Evolutionary conservation across 2,888 invertebrate species (phyloP).

Genomic region (Exephanes ischioxanthus): DNA sequence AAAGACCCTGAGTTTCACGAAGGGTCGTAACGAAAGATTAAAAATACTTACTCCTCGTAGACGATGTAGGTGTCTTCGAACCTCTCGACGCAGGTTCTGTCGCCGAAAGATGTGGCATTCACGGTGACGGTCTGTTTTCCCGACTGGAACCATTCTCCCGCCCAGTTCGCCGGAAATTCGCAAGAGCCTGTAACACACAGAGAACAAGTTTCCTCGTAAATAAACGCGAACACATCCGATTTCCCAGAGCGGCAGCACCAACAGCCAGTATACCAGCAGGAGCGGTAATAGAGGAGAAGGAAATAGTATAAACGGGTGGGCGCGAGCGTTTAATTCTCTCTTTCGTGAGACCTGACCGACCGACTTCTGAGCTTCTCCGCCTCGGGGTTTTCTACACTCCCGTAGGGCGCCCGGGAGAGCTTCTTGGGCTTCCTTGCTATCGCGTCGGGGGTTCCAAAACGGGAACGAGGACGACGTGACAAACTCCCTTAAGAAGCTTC

Average conservation of each 20-base stretch:
- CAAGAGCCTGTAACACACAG: slow-evolving; percentile 88
- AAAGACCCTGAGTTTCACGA: neutral
- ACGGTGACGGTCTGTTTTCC: slow-evolving; percentile 86
- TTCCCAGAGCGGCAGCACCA: neutral
- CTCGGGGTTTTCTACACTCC: neutral
- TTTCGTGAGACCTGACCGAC: slow-evolving; percentile 36
- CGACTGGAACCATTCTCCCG: slow-evolving; percentile 91
- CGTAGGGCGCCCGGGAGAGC: slow-evolving; percentile 6
- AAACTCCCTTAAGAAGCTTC: slow-evolving; percentile 69
- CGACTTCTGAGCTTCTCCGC: slow-evolving; percentile 50
- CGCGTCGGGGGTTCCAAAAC: slow-evolving; percentile 44
- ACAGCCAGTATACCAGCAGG: neutral
- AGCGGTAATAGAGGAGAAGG: slow-evolving; percentile 32
- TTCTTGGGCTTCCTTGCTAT: slow-evolving; percentile 28
- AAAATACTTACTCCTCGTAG: slow-evolving; percentile 76
- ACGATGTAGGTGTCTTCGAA: slow-evolving; percentile 88
- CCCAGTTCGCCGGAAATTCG: slow-evolving; percentile 90
- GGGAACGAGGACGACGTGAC: slow-evolving; percentile 67
- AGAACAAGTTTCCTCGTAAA: slow-evolving; percentile 69
- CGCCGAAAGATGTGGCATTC: slow-evolving; percentile 86
- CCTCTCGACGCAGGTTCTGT: slow-evolving; percentile 88
- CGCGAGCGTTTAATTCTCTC: slow-evolving; percentile 59
- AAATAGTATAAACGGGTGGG: slow-evolving; percentile 29
- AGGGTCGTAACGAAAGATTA: slow-evolving; percentile 10
- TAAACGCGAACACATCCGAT: slow-evolving; percentile 54